Conservation (phyloP, 2,113 vertebrate species). For the Connochaetes taurinus region DNA sequence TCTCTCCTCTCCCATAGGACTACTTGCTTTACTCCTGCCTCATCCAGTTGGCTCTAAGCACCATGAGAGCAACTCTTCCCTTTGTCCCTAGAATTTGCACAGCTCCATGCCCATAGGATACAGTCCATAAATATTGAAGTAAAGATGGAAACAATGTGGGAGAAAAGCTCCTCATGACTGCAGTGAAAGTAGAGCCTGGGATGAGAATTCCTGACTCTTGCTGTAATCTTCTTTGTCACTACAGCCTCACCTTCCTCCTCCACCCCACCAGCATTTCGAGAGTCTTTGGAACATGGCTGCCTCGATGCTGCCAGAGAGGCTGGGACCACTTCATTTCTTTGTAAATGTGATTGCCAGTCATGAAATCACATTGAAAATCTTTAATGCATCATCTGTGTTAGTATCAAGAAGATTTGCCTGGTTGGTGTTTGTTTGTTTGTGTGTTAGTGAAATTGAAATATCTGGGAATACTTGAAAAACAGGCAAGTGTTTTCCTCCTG, state of each 20-base stretch:
- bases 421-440: background rate
- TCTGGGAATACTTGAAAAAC: background rate
- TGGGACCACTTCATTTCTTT: background rate
- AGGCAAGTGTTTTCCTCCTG: background rate
- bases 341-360: background rate
- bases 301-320: background rate
- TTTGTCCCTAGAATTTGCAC: background rate
- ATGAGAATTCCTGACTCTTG: background rate
- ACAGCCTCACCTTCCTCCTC: background rate
- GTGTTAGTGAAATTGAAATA: background rate
- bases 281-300: fast-evolving
- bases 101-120: background rate
- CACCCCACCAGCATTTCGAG: fast-evolving
- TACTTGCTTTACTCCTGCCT: background rate
- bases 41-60: background rate
- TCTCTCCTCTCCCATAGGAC: background rate
- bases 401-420: background rate
- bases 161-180: background rate
- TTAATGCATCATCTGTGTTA: background rate
- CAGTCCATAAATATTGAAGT: background rate
- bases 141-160: background rate
- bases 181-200: background rate
- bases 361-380: background rate
- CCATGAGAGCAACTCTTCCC: background rate
- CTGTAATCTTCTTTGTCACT: background rate